Evolutionary conservation across 2,888 invertebrate species (phyloP).

Genomic region (Mesopsocus fuscifrons): DNA sequence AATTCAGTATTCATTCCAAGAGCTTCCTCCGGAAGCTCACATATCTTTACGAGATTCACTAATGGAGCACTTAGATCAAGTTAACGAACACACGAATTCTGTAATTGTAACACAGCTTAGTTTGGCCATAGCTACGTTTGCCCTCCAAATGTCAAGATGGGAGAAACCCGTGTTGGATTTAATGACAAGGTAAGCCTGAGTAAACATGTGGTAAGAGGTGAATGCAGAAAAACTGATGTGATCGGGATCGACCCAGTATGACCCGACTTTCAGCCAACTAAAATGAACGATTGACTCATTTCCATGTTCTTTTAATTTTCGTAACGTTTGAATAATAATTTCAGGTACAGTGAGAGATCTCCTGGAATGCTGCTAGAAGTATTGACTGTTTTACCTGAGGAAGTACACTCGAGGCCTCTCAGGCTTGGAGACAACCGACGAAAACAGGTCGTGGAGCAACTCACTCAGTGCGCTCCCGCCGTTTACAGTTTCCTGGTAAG

Average conservation of each 20-base stretch:
- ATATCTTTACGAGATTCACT: slow-evolving; percentile 77
- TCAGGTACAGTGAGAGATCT: slow-evolving; percentile 31
- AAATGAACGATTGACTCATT: too few species aligned
- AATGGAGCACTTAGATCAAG: slow-evolving; percentile 65
- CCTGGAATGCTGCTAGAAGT: slow-evolving; percentile 79
- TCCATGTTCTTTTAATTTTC: too few species aligned
- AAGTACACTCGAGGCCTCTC: slow-evolving; percentile 64
- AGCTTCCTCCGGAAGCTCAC: slow-evolving; percentile 70
- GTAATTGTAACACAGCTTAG: slow-evolving; percentile 83
- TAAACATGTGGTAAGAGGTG: too few species aligned
- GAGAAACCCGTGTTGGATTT: slow-evolving; percentile 71
- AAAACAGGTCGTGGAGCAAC: slow-evolving; percentile 61
- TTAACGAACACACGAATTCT: slow-evolving; percentile 56
- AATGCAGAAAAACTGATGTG: too few species aligned
- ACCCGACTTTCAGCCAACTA: too few species aligned
- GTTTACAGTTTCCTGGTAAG: slow-evolving; percentile 57
- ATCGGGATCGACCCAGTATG: too few species aligned
- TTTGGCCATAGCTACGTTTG: slow-evolving; percentile 81
- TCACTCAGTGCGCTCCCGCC: slow-evolving; percentile 51
- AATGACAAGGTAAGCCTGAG: slow-evolving; percentile 32
- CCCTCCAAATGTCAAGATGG: slow-evolving; percentile 88
- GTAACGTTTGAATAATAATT: too few species aligned
- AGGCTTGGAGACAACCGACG: slow-evolving; percentile 80
- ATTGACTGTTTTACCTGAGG: slow-evolving; percentile 87
- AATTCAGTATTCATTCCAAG: slow-evolving; percentile 79